Conservation (phyloP, 2,888 invertebrate species). For the Dasypogon diadema region DNA sequence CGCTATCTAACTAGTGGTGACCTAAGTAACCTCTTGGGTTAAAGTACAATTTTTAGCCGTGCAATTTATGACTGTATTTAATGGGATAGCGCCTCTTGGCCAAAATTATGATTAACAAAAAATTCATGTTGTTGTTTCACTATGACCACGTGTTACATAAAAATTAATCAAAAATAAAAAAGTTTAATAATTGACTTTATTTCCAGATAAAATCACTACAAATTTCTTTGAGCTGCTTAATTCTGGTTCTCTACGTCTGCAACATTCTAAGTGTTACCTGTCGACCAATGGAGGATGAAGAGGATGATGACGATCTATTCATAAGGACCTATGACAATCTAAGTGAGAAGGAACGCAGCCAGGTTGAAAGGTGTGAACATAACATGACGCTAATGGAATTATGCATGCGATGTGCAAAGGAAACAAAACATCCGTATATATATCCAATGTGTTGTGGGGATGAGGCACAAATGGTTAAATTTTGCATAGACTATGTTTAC, state of each 20-base stretch:
- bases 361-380: neutral
- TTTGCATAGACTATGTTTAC: neutral
- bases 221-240: neutral
- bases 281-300: neutral
- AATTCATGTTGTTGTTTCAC: no score
- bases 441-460: conserved; percentile 1
- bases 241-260: neutral
- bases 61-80: no score
- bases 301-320: neutral
- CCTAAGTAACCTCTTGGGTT: no score
- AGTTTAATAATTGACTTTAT: no score
- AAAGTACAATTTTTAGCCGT: no score
- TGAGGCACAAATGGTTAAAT: neutral
- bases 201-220: neutral
- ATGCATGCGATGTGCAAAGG: conserved; percentile 3
- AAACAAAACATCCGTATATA: neutral
- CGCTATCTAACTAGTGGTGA: no score
- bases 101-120: no score
- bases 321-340: neutral
- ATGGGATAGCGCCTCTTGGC: no score
- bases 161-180: no score
- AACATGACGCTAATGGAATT: neutral
- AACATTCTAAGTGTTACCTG: neutral
- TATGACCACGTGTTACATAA: no score
- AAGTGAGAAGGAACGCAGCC: neutral